Conservation (phyloP, 2,888 invertebrate species). For the Diadromus collaris region DNA sequence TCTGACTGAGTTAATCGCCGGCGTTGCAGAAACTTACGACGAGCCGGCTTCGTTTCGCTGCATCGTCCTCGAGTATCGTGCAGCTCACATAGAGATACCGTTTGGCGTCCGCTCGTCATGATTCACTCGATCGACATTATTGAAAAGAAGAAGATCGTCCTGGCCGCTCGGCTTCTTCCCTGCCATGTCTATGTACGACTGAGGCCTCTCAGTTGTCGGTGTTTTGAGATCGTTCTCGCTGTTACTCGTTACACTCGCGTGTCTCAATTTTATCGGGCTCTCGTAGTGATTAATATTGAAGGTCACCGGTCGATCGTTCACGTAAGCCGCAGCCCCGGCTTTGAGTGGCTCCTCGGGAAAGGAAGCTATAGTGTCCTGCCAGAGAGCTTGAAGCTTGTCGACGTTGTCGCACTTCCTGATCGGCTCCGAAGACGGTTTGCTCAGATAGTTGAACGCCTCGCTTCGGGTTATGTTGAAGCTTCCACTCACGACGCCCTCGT, state of each 20-base stretch:
- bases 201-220: conserved; percentile 70
- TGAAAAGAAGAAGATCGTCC: conserved; percentile 70
- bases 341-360: conserved; percentile 65
- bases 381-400: conserved; percentile 75
- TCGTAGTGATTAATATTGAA: conserved; percentile 72
- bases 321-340: conserved; percentile 67
- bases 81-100: conserved; percentile 43
- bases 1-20: background rate
- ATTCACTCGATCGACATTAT: conserved; percentile 61
- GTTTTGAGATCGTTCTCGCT: conserved; percentile 75
- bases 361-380: conserved; percentile 72
- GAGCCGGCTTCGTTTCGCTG: conserved; percentile 11
- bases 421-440: conserved; percentile 72
- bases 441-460: conserved; percentile 77
- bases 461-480: conserved; percentile 65
- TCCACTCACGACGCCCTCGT: conserved; percentile 63
- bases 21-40: background rate
- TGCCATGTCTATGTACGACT: conserved; percentile 78
- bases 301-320: conserved; percentile 71
- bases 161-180: conserved; percentile 68
- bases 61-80: background rate
- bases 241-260: conserved; percentile 71
- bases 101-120: conserved; percentile 50
- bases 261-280: conserved; percentile 75
- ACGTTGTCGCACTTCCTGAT: conserved; percentile 77